These are phyloP conservation scores for Spizaetus ornatus DNA, from an alignment of 2,113 vertebrate genomes.

Conservation along the genomic window DNA sequence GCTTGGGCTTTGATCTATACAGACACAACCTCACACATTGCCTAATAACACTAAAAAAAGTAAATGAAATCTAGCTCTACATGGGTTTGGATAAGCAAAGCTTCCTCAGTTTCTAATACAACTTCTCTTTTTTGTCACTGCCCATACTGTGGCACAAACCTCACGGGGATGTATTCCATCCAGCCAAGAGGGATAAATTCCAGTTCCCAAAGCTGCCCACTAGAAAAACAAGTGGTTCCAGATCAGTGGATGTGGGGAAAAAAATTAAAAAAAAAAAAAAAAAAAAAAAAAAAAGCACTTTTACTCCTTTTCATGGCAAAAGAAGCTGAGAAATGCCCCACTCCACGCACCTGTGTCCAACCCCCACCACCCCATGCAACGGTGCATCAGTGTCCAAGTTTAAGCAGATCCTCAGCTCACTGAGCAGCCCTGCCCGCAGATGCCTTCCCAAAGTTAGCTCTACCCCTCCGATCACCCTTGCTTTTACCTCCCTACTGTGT, in stretches of 20 bases:
- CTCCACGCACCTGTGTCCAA: not conserved
- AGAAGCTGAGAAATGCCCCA: not conserved
- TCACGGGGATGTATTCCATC: accelerated
- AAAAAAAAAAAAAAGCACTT: not conserved
- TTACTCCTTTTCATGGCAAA: not conserved
- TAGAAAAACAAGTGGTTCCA: not conserved
- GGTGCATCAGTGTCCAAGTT: not conserved
- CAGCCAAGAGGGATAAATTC: not conserved
- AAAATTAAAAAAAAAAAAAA: too few species aligned
- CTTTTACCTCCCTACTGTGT: not conserved
- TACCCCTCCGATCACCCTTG: not conserved
- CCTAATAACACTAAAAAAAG: not conserved
- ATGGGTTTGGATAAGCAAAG: not conserved
- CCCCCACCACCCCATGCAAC: not conserved
- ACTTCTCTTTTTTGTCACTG: not conserved
- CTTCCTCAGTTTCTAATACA: not conserved
- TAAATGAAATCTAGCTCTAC: not conserved
- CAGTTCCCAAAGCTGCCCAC: not conserved
- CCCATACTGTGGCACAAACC: not conserved
- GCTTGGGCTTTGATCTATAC: not conserved
- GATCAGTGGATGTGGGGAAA: not conserved
- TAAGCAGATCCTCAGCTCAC: not conserved
- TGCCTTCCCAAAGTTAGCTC: not conserved
- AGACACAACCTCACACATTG: not conserved
- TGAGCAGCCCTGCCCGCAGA: not conserved